Conservation (phyloP, 2,888 invertebrate species). For the Mechanitis mazaeus region DNA sequence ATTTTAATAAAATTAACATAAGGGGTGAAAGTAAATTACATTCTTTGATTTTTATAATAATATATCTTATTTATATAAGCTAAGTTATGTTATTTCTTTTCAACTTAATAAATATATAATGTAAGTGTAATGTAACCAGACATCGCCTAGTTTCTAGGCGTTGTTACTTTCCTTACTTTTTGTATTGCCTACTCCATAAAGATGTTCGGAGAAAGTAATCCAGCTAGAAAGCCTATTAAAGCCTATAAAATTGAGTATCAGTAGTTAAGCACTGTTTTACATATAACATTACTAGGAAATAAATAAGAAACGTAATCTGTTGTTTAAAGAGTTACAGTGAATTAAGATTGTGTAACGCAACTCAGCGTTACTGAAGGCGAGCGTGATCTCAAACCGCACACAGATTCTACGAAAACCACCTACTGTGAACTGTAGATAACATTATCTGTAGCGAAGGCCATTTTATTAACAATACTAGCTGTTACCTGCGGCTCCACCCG, state of each 20-base stretch:
- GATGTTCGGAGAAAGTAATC: conserved; percentile 30
- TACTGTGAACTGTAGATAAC: conserved; percentile 2
- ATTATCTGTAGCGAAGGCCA: no score
- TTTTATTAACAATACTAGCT: no score
- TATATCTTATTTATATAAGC: background rate
- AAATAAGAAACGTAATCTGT: no score
- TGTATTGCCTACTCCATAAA: conserved; percentile 27
- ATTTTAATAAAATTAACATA: no score
- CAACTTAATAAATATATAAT: conserved; percentile 23
- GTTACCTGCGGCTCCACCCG: no score
- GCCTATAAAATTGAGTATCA: conserved; percentile 12
- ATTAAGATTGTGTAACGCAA: background rate
- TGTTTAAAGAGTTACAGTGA: background rate
- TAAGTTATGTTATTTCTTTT: conserved; percentile 18
- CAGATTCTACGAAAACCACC: conserved; percentile 1
- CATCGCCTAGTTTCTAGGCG: conserved; percentile 28
- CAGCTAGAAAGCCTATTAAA: conserved; percentile 18
- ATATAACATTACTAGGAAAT: background rate
- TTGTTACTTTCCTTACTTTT: conserved; percentile 30
- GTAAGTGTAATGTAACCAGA: conserved; percentile 18
- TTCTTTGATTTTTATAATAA: background rate
- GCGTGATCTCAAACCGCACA: background rate
- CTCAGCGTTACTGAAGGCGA: conserved; percentile 2
- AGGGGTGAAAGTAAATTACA: no score
- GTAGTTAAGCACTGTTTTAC: background rate